phyloP scores from a whole-genome alignment of 1,140 invertebrate genomes.

The Drosophila nigrodunni region DNA sequence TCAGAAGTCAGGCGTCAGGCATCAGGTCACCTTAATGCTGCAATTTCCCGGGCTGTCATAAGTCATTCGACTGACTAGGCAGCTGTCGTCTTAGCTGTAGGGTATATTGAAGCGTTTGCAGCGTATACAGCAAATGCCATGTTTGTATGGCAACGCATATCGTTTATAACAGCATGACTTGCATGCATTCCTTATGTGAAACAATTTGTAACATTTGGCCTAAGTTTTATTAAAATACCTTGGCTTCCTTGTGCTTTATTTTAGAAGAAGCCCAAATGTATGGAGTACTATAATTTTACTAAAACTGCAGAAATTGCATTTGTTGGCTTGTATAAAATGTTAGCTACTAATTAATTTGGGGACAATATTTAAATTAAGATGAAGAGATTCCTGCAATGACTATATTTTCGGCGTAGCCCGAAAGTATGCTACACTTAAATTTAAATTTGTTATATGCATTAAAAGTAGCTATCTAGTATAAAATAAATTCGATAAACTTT shows the following conservation, averaged over 20 bases:
- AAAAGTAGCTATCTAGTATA: too few species aligned
- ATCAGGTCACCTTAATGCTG: conserved; percentile 40
- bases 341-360: too few species aligned
- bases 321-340: too few species aligned
- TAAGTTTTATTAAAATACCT: neutral
- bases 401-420: neutral
- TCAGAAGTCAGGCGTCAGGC: conserved; percentile 3
- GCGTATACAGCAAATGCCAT: conserved; percentile 4
- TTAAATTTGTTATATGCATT: neutral
- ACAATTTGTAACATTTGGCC: neutral
- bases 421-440: conserved; percentile 3
- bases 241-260: neutral
- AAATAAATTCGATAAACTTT: too few species aligned
- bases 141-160: conserved; percentile 13
- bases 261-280: neutral
- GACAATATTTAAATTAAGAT: neutral
- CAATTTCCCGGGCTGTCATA: conserved; percentile 69
- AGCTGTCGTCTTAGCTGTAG: conserved; percentile 55
- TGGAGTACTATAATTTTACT: neutral
- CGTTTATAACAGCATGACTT: conserved; percentile 14
- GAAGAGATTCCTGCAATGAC: neutral
- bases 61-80: conserved; percentile 57
- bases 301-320: too few species aligned
- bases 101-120: neutral
- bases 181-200: neutral